Evolutionary conservation across 2,888 invertebrate species (phyloP), one percentile per base, ranked within the genome.

Genomic region (Hoplodrina blanda): DNA sequence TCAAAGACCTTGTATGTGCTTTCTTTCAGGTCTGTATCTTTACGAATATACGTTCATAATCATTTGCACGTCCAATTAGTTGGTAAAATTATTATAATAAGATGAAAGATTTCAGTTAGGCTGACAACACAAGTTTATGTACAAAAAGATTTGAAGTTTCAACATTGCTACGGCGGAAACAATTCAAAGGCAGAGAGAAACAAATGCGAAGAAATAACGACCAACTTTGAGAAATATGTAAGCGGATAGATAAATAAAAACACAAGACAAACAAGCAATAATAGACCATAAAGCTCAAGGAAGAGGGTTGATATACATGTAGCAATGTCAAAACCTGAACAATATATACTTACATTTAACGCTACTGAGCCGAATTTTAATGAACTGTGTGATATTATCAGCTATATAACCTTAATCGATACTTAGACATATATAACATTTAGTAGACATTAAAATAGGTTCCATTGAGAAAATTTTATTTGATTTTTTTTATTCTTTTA

Each of bases 391-490:
- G 91, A 89, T 87, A 86, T 84, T 85, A 84, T 85, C 87, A 90
- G 87, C 90, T 92, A 91, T 88, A 88, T 90, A 90, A 91, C 86
- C 92, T 92, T 94, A 93, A 56, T 88, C 86, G 81, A 89, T 93
- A 93, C 93, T 93, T 95, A 94, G 93, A 95, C 94, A 95, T 95
- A 95, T 94, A 94, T 95, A 95, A 95, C 95, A 95, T 95, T 95
- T 91, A 95, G 92, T 94, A 94, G 94, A 95, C 94, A 94, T 92
- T 91, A 91, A 92, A 92, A 91, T 93, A 92, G 85, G 89, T 92
- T 91, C 90, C 91, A 92, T 91, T 88, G 89, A 94, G 92, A 93
- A 90, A 90, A 88, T 85, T 87, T 88, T 87, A 88, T 87, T 83
- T 75, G 71, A 74, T 74, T 81, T 82, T 78, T 77, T 82, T 78